Evolutionary conservation across 2,888 invertebrate species (phyloP).

Genomic region (Nephrotoma appendiculata): DNA sequence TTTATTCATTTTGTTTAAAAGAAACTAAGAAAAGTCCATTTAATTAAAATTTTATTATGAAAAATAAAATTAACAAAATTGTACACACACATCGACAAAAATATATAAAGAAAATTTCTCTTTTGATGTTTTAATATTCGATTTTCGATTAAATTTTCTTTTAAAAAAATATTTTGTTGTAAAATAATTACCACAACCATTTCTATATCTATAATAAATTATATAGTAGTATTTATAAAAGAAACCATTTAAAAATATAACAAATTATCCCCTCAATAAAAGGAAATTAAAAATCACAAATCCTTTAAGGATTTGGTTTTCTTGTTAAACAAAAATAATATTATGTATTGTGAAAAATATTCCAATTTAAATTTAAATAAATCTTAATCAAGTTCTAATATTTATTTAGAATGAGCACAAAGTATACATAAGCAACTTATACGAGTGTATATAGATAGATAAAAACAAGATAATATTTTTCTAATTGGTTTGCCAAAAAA

Average conservation of each 20-base stretch:
- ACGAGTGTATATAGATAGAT: not conserved
- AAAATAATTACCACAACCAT: not conserved
- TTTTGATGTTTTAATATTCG: not conserved
- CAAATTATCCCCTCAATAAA: not conserved
- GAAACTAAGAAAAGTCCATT: not conserved
- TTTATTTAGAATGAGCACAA: not conserved
- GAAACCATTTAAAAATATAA: not conserved
- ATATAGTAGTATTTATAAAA: not conserved
- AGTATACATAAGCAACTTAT: not conserved
- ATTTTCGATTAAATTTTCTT: not conserved
- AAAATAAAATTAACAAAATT: not conserved
- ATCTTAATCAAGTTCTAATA: not conserved
- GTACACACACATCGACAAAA: too few species aligned
- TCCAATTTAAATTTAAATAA: not conserved
- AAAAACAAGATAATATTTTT: not conserved
- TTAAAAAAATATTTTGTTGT: not conserved
- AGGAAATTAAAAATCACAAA: not conserved
- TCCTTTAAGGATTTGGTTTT: not conserved
- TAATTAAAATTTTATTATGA: not conserved
- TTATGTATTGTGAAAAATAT: not conserved
- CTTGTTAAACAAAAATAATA: not conserved
- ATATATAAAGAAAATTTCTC: not conserved
- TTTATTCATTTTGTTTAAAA: not conserved
- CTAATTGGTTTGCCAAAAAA: not conserved
- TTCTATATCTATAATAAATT: not conserved